Evolutionary conservation across 2,113 vertebrate species (phyloP).

Genomic region (Chascanopsetta lugubris): DNA sequence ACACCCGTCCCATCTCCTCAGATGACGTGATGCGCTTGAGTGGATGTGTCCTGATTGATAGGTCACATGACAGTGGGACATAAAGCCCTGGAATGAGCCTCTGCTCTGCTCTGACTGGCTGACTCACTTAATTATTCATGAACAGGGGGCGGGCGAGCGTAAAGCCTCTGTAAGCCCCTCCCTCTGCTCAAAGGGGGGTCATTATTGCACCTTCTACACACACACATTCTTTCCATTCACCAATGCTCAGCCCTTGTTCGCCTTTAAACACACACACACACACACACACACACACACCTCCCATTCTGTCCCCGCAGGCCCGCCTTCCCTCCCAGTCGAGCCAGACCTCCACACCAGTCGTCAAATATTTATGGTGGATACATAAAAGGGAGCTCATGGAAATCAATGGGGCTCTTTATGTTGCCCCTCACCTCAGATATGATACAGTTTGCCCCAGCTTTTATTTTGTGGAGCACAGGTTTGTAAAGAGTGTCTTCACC

Average conservation of each 20-base stretch:
- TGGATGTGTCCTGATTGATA: slow-evolving; percentile 75
- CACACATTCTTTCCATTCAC: slow-evolving; percentile 18
- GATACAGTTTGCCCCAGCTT: slow-evolving; percentile 24
- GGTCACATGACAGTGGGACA: slow-evolving; percentile 66
- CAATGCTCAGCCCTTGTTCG: slow-evolving; percentile 26
- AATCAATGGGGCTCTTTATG: slow-evolving; percentile 77
- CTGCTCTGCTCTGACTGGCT: slow-evolving; percentile 59
- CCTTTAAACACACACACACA: slow-evolving; percentile 12
- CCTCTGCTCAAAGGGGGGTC: slow-evolving; percentile 61
- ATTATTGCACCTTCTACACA: slow-evolving; percentile 51
- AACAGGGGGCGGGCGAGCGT: slow-evolving; percentile 40
- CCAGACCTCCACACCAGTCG: slow-evolving; percentile 56
- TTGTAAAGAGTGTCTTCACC: neutral
- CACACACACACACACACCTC: slow-evolving; percentile 19
- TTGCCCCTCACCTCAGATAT: slow-evolving; percentile 34
- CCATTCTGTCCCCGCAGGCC: slow-evolving; percentile 46
- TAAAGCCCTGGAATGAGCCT: slow-evolving; percentile 76
- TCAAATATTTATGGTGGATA: slow-evolving; percentile 80
- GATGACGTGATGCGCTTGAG: slow-evolving; percentile 68
- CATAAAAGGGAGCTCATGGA: slow-evolving; percentile 74
- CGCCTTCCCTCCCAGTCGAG: slow-evolving; percentile 46
- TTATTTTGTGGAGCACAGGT: slow-evolving; percentile 1
- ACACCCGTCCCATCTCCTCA: slow-evolving; percentile 57
- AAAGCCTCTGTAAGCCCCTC: slow-evolving; percentile 45
- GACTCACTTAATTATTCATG: slow-evolving; percentile 79